Conservation (phyloP, 2,888 invertebrate species). For the Poecilobothrus nobilitatus region DNA sequence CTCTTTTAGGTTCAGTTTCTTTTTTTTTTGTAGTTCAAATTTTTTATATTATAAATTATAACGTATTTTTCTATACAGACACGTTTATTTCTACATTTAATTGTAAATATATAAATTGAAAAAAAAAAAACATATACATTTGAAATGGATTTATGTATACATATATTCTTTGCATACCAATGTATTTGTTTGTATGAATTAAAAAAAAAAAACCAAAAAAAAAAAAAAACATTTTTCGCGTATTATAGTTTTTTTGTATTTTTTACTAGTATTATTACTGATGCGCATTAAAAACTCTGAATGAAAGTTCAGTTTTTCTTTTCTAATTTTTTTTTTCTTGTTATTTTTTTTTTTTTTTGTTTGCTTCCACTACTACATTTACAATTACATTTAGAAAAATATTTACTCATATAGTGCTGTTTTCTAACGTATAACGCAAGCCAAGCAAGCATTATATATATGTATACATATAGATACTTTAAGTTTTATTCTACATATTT, state of each 20-base stretch:
- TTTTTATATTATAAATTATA: too few species aligned
- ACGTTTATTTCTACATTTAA: too few species aligned
- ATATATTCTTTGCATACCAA: not conserved
- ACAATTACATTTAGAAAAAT: not conserved
- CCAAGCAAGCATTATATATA: too few species aligned
- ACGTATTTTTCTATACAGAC: too few species aligned
- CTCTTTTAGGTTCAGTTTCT: too few species aligned
- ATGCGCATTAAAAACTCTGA: conserved; percentile 6
- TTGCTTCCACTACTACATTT: not conserved
- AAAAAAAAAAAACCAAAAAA: not conserved
- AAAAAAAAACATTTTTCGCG: not conserved
- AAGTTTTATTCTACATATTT: too few species aligned
- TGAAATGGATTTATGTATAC: too few species aligned
- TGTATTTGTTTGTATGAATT: conserved; percentile 1
- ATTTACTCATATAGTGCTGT: not conserved
- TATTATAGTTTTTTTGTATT: not conserved
- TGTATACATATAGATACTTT: too few species aligned
- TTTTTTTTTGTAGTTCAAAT: too few species aligned
- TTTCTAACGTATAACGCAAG: too few species aligned
- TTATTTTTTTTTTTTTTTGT: not conserved
- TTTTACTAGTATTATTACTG: conserved; percentile 5
- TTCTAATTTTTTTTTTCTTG: not conserved
- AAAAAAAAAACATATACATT: too few species aligned
- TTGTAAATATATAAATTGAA: too few species aligned
- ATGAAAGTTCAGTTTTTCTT: not conserved